Evolutionary conservation across 1,140 invertebrate genomes (phyloP), one percentile per base, ranked within the genome.

Genomic region (Dysdera silvatica): DNA sequence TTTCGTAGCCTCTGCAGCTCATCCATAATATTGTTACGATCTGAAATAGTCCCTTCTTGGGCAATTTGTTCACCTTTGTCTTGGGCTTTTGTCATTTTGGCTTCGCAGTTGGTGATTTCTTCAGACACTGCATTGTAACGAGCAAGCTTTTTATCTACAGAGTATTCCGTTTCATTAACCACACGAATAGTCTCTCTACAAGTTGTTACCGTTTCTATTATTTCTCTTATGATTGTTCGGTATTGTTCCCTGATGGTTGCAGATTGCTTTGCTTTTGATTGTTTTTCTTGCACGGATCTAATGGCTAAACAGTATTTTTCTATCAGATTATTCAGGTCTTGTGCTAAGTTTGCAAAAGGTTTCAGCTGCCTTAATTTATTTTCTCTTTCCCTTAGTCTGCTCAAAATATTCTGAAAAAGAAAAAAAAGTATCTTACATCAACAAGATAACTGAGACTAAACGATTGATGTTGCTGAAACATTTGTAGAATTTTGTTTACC

Each of bases 31-130:
- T 85, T 85, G 71, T 94, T 92, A 64, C 87, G 82, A 71, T 95
- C 91, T 18, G 86, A 85, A 0, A 85, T 84, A 12, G 88, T 86
- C 35, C 90, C 88, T 77, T 95, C 92, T 1, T 85, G 83, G 8
- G 88, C 87, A 26, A 96, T 93, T 73, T 91, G 88, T 72, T 91
- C 87, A 1, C 90, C 92, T 76, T 94, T 95, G 69, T 95, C 91
- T 23, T 84, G 85, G 0, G 91, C 89, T 23, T 86, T 84, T 1
- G 88, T 86, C 8, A 95, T 74, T 10, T 86, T 79, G n/a, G 88
- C 90, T 73, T 95, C 91, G 73, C 87, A 90, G 71, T 89, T 87
- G 76, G 91, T 88, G 26, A 82, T 73, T 45, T 91, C 90, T 71
- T 89, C 69, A 26, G 74, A 74, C 23, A 82, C 84, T 68, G 91